phyloP scores from a whole-genome alignment of 37 sponge, comb jelly and placozoan species.

The Chondrilla cf. caribensis region DNA sequence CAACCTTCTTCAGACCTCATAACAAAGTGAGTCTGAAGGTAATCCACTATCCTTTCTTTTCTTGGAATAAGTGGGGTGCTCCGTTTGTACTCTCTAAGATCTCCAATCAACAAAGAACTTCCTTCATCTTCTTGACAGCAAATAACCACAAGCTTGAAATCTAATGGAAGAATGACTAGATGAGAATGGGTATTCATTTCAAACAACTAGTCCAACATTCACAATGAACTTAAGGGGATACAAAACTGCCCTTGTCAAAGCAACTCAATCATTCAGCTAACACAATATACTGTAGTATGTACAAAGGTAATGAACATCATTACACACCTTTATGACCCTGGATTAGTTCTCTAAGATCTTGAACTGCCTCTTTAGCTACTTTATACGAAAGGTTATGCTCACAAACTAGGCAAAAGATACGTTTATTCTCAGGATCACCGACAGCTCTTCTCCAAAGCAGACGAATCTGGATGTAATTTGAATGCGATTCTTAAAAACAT shows the following conservation, averaged over 20 bases:
- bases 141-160: neutral
- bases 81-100: constrained; percentile 11
- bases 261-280: too few species aligned
- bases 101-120: neutral
- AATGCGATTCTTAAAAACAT: too few species aligned
- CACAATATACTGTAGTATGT: too few species aligned
- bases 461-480: constrained; percentile 36
- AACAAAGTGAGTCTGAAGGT: neutral
- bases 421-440: constrained; percentile 43
- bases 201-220: too few species aligned
- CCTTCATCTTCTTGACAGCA: constrained; percentile 18
- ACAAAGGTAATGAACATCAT: neutral
- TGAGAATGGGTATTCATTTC: neutral
- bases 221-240: too few species aligned
- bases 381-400: constrained; percentile 69
- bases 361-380: constrained; percentile 46
- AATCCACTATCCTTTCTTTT: neutral
- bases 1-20: neutral
- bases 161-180: neutral
- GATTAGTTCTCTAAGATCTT: constrained; percentile 6
- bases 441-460: constrained; percentile 73
- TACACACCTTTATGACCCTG: constrained; percentile 6
- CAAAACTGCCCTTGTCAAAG: too few species aligned
- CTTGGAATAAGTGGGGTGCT: neutral
- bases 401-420: constrained; percentile 66